A percentile compares a stretch with the other conserved stretches of the same genome.
phyloP scores from a whole-genome alignment of 2,797 vertebrate genomes.

The Erithacus rubecula region DNA sequence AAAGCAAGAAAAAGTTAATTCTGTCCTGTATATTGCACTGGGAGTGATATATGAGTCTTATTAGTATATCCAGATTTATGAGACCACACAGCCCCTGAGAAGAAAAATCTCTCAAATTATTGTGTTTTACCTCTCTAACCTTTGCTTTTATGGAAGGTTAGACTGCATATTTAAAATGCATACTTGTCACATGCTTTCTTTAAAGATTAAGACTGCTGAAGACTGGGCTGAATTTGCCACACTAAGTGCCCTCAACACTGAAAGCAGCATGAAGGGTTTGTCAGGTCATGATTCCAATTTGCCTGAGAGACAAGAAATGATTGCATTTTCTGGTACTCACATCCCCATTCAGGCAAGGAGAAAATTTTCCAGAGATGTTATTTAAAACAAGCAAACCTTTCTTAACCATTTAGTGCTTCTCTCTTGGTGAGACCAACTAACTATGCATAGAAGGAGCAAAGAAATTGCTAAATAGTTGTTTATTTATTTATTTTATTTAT shows the following conservation, averaged over 20 bases:
- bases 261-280: background rate
- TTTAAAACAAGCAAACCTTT: background rate
- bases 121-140: background rate
- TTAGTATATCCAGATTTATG: background rate
- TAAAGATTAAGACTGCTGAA: background rate
- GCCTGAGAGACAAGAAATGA: background rate
- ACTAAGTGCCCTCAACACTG: background rate
- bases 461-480: background rate
- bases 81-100: background rate
- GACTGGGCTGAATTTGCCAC: background rate
- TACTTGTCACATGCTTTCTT: background rate
- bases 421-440: background rate
- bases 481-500: background rate
- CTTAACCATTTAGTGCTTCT: background rate
- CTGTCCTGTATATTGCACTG: background rate
- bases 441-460: background rate
- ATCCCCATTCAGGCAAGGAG: background rate
- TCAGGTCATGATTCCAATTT: background rate
- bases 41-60: background rate
- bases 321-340: background rate
- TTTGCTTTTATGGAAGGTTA: constrained; percentile 32
- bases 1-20: background rate
- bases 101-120: constrained; percentile 8
- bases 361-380: background rate
- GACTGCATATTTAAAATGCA: background rate